Conservation (phyloP, 2,113 vertebrate species). For the Accipiter cooperii region DNA sequence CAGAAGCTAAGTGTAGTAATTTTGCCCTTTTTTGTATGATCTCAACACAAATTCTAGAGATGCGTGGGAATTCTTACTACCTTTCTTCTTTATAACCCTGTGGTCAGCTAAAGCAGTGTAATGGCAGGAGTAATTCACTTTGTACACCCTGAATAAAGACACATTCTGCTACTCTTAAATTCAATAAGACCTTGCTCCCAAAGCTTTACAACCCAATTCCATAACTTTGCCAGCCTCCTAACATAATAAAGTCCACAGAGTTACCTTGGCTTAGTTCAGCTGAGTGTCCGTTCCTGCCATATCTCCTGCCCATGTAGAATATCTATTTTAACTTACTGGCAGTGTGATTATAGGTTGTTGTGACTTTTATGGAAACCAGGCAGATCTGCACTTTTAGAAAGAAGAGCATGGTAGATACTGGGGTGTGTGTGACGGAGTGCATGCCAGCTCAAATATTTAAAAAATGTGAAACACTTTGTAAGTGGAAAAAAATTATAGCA, state of each 20-base stretch:
- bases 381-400: background rate
- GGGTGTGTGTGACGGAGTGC: background rate
- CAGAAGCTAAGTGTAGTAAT: background rate
- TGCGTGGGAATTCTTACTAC: background rate
- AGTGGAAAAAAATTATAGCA: background rate
- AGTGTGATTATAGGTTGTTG: background rate
- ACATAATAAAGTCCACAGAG: background rate
- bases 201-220: background rate
- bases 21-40: background rate
- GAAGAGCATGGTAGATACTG: background rate
- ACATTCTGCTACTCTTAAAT: background rate
- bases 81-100: background rate
- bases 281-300: background rate
- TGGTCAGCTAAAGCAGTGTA: background rate
- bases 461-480: background rate
- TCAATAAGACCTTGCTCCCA: background rate
- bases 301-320: background rate
- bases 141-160: background rate
- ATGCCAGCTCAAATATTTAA: background rate
- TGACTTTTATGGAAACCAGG: background rate
- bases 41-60: background rate
- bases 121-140: background rate
- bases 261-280: background rate
- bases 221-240: background rate
- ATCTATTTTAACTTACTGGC: background rate